These are phyloP conservation scores for Micromussa lordhowensis DNA, from an alignment of 92 coral and sea anemone species.

Conservation along the genomic window DNA sequence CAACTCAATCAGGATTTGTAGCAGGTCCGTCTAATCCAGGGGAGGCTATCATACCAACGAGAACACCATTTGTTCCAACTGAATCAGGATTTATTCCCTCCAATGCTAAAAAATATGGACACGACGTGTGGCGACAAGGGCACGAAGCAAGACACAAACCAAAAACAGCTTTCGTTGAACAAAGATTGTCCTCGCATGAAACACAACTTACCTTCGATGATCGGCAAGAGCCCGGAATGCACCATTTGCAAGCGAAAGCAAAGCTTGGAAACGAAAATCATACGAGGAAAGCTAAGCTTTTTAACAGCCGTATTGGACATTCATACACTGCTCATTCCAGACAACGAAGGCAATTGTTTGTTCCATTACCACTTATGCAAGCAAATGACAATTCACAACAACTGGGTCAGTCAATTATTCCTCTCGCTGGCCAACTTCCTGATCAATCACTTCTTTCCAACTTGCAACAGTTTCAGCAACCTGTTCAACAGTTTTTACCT, in stretches of 20 bases:
- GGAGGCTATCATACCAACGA: slow-evolving; percentile 17
- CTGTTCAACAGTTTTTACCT: slow-evolving; percentile 34
- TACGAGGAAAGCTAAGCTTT: no score
- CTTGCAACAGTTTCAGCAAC: slow-evolving; percentile 38
- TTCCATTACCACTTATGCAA: slow-evolving; percentile 32
- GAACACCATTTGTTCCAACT: slow-evolving; percentile 3
- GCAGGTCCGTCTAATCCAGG: neutral
- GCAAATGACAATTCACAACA: slow-evolving; percentile 24
- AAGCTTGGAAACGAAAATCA: neutral
- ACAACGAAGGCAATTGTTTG: slow-evolving; percentile 13
- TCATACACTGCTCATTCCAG: slow-evolving; percentile 8
- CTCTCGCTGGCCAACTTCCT: slow-evolving; percentile 35
- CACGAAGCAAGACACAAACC: slow-evolving; percentile 6
- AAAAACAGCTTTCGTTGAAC: neutral
- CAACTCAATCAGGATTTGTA: slow-evolving; percentile 30
- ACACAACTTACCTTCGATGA: neutral
- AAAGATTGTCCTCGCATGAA: slow-evolving; percentile 4
- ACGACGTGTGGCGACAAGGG: neutral
- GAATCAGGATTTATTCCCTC: slow-evolving; percentile 11
- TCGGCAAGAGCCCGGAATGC: neutral
- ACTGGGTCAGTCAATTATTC: slow-evolving; percentile 23
- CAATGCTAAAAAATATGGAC: neutral
- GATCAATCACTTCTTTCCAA: slow-evolving; percentile 17
- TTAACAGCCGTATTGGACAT: neutral
- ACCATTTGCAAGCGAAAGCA: neutral